Evolutionary conservation across 1,140 invertebrate genomes (phyloP).

Genomic region (Ceratosolen solmsi): DNA sequence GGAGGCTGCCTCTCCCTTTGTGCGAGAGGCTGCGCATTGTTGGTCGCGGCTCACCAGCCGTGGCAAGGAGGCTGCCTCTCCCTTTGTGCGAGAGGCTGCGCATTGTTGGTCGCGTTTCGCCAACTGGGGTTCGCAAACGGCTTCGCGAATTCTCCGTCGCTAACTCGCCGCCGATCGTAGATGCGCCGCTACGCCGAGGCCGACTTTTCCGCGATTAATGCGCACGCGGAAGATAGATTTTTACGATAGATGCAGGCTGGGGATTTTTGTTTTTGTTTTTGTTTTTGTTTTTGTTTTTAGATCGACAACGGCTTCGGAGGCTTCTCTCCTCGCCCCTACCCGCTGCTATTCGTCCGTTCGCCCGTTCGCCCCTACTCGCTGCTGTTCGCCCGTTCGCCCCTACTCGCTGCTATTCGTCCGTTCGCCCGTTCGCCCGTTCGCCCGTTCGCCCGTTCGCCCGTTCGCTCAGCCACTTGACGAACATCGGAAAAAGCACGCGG

Average conservation of each 20-base stretch:
- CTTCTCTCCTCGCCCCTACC: too few relatives aligned
- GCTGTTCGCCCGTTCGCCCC: too few relatives aligned
- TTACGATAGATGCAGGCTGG: background rate
- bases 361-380: too few relatives aligned
- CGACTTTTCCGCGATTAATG: background rate
- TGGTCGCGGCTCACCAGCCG: background rate
- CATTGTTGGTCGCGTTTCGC: constrained; percentile 19
- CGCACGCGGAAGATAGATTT: background rate
- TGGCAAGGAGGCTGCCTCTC: background rate
- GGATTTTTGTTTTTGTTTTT: background rate
- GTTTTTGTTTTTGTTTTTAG: background rate
- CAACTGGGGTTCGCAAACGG: background rate
- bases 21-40: constrained; percentile 16
- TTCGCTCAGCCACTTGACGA: too few relatives aligned
- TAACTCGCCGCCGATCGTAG: background rate
- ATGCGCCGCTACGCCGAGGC: background rate
- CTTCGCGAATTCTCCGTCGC: background rate
- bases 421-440: too few relatives aligned
- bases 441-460: too few relatives aligned
- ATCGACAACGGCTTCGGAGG: too few relatives aligned
- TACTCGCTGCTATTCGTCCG: too few relatives aligned
- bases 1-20: background rate
- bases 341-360: too few relatives aligned
- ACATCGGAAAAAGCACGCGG: too few relatives aligned
- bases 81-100: constrained; percentile 15